phyloP scores from a whole-genome alignment of 2,888 invertebrate species.

The Drosophila imparisetae region DNA sequence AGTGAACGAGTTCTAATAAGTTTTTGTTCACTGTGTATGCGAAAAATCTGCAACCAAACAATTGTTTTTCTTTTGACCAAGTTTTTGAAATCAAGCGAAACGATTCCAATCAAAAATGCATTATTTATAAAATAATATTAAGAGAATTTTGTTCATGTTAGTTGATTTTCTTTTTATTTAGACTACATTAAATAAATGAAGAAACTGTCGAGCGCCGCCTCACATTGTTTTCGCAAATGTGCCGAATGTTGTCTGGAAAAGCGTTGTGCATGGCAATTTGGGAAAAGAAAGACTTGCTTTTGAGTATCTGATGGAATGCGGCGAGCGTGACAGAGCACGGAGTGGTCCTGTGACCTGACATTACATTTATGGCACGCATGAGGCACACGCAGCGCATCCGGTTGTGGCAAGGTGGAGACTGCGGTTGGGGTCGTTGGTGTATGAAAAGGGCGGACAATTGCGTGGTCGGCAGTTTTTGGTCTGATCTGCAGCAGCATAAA shows the following conservation, averaged over 20 bases:
- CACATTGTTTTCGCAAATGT: neutral
- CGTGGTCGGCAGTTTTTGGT: slow-evolving; percentile 57
- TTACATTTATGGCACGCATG: slow-evolving; percentile 54
- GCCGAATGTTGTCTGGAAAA: neutral
- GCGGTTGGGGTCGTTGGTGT: neutral
- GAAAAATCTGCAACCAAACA: neutral
- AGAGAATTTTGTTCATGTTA: neutral
- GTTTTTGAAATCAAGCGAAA: neutral
- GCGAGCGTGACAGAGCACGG: slow-evolving; percentile 2
- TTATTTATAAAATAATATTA: neutral
- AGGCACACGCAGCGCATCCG: slow-evolving; percentile 17
- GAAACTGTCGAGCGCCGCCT: neutral
- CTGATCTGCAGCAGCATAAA: slow-evolving; percentile 71
- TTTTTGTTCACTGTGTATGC: no score
- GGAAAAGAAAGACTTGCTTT: slow-evolving; percentile 3
- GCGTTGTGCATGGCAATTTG: slow-evolving; percentile 1
- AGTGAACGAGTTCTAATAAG: neutral
- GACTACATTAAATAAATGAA: neutral
- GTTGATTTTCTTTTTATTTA: neutral
- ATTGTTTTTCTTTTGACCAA: neutral
- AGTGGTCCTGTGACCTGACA: slow-evolving; percentile 21
- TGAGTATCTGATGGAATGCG: slow-evolving; percentile 3
- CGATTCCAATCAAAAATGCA: neutral
- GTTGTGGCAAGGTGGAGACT: neutral
- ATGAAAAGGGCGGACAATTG: slow-evolving; percentile 43